Base-by-base conservation (phyloP, 2,113 vertebrate species). In the Phrynosoma platyrhinos region DNA sequence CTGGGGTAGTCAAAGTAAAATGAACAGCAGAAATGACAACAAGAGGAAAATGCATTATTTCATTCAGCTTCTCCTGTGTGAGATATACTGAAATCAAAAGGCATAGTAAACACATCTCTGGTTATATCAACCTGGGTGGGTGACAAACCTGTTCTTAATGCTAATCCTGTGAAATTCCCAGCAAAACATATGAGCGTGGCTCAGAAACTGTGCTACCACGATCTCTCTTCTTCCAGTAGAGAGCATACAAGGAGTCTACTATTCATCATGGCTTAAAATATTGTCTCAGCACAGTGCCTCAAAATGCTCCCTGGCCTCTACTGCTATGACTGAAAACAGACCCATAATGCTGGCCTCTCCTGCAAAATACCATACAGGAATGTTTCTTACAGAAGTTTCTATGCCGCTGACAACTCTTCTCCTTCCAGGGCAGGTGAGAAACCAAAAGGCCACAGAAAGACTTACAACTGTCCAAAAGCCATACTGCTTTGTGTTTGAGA, bases 401-500 rank as follows among this genome's bases (percentile, higher is more conserved):
- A 69, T 1, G 16, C 47, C 40, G 66, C 9, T 27, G 40, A 64
- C 13, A 66, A 9, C 30, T 40, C 14, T 20, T 7, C 30, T 69
- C 20, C 0, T 30, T 1, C 78, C 0, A 68, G 16, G 10, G 42
- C 10, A 53, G 9, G 2, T 2, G 47, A 30, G 47, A 68, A 71
- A 32, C 14, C 21, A 47, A 18, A 42, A 83, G 72, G 69, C 64
- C 76, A 16, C 79, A 40, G 23, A 27, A 27, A 32, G 42, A 36
- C 21, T n/a, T 3, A 1, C 68, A 88, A 71, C 71, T 74, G n/a
- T 87, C 10, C 12, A 79, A 94, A 88, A 84, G 0, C 21, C 62
- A 79, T 9, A 2, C 68, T 87, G 82, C 36, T 84, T 66, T 58
- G 9, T 87, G 71, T 66, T 12, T 86, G 91, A 90, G n/a, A 36